These are phyloP conservation scores for Triplophysa yarkandensis DNA, from an alignment of 2,797 vertebrate genomes.

Conservation along the genomic window DNA sequence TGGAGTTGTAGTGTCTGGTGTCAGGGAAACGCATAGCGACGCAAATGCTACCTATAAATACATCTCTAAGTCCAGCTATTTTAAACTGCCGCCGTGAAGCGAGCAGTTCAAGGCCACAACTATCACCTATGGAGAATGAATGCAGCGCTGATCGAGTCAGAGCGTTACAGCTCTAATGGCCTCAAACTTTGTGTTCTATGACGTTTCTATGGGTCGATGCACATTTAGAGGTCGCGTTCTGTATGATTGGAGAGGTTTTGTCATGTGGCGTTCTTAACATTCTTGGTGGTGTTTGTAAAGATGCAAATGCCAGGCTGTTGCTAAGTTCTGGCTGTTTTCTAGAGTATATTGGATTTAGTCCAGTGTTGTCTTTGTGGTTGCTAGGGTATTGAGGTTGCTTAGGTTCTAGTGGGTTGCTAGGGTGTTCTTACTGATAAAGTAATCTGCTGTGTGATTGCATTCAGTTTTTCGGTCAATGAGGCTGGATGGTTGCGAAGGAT, in stretches of 20 bases:
- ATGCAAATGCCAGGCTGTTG: neutral
- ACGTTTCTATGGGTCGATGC: neutral
- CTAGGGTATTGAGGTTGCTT: neutral
- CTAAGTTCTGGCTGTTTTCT: neutral
- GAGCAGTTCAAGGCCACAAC: constrained; percentile 61
- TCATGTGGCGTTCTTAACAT: neutral
- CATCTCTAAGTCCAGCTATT: constrained; percentile 79
- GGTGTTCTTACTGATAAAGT: neutral
- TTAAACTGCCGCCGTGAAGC: constrained; percentile 71
- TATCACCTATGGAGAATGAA: constrained; percentile 50
- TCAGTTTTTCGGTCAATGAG: neutral
- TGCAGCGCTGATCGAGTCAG: neutral
- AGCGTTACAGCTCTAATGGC: constrained; percentile 6
- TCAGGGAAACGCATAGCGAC: constrained; percentile 84
- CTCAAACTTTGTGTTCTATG: neutral
- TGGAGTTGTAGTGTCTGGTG: constrained; percentile 89
- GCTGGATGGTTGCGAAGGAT: neutral
- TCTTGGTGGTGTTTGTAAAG: neutral
- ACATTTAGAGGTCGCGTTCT: neutral
- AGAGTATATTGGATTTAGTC: neutral
- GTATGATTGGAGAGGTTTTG: neutral
- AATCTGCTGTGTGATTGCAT: neutral
- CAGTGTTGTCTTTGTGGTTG: neutral
- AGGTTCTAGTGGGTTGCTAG: neutral
- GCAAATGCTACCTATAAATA: constrained; percentile 89